Evolutionary conservation across 2,113 vertebrate species (phyloP).

Genomic region (Panthera leo): DNA sequence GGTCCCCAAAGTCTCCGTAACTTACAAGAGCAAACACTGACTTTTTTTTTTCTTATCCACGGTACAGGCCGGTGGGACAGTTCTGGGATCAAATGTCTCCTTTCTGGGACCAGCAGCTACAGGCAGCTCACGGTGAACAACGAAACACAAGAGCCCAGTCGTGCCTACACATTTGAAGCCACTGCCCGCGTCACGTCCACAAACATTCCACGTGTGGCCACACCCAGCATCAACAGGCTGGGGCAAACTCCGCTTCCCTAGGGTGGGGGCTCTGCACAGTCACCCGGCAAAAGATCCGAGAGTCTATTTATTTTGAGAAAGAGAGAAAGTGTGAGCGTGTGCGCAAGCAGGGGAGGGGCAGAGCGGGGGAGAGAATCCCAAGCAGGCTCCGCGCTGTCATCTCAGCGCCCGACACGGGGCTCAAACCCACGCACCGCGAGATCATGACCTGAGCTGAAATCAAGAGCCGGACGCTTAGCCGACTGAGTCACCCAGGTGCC

Average conservation of each 20-base stretch:
- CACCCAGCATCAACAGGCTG: rapidly evolving
- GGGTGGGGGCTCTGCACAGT: rapidly evolving
- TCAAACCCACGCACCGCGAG: too few relatives aligned
- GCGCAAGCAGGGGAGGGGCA: too few relatives aligned
- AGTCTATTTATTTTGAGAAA: too few relatives aligned
- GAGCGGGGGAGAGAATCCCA: too few relatives aligned
- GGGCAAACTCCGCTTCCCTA: too few relatives aligned
- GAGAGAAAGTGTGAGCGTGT: too few relatives aligned
- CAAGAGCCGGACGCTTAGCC: too few relatives aligned
- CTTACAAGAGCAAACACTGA: neutral
- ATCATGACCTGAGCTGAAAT: too few relatives aligned
- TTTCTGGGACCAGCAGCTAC: neutral
- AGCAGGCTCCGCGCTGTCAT: too few relatives aligned
- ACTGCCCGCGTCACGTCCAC: neutral
- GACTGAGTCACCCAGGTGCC: too few relatives aligned
- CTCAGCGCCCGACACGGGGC: too few relatives aligned
- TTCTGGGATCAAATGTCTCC: neutral
- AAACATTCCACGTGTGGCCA: rapidly evolving
- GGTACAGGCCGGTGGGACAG: neutral
- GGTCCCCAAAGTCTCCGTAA: neutral
- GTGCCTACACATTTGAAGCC: rapidly evolving
- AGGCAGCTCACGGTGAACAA: rapidly evolving
- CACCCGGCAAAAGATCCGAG: neutral
- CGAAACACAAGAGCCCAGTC: too few relatives aligned
- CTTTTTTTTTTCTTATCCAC: neutral